phyloP scores from a whole-genome alignment of 2,113 vertebrate genomes.

The Muntiacus reevesi region DNA sequence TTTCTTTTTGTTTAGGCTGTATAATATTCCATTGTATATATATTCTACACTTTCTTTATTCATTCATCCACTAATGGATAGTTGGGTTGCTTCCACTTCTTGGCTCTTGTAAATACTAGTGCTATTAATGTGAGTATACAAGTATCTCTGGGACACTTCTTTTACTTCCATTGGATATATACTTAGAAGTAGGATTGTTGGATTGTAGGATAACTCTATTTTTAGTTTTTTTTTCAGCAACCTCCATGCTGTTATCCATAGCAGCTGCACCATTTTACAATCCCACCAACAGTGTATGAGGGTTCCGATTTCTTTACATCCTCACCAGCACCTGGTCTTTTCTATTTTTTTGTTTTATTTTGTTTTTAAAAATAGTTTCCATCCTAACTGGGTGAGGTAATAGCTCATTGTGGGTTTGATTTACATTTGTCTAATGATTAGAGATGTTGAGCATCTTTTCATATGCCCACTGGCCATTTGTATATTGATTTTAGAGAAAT shows the following conservation, averaged over 20 bases:
- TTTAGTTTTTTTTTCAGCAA: neutral
- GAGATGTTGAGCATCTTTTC: neutral
- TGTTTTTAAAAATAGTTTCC: neutral
- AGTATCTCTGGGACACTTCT: neutral
- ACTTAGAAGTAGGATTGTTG: neutral
- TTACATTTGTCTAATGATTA: neutral
- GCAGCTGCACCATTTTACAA: neutral
- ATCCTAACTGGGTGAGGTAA: neutral
- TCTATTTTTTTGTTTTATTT: neutral
- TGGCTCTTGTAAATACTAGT: neutral
- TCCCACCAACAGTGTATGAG: neutral
- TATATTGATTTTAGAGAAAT: neutral
- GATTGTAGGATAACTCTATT: neutral
- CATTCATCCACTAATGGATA: neutral
- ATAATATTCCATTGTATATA: neutral
- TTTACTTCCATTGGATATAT: neutral
- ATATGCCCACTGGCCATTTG: neutral
- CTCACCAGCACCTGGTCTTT: neutral
- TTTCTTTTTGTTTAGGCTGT: neutral
- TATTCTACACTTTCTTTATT: neutral
- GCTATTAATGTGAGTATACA: no score
- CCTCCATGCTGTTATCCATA: neutral
- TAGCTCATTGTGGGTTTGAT: neutral
- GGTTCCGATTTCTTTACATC: neutral
- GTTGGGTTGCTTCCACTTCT: neutral